Evolutionary conservation across 2,888 invertebrate species (phyloP).

Genomic region (Candidula unifasciata): DNA sequence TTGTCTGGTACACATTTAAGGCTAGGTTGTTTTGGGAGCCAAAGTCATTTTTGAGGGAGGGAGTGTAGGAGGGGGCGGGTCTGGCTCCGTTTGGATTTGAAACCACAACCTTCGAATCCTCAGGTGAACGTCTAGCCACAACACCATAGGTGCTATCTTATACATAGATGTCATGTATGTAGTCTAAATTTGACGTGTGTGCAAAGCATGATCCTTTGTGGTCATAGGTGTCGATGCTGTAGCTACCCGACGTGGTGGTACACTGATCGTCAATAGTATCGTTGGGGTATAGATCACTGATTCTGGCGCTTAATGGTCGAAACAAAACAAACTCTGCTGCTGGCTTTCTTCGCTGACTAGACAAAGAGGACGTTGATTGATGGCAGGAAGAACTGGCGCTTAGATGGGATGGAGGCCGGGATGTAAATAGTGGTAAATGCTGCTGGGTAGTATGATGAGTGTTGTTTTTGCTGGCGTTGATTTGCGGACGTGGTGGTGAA

Average conservation of each 20-base stretch:
- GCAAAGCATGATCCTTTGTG: background rate
- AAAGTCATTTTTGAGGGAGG: no score
- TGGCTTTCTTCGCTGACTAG: conserved; percentile 47
- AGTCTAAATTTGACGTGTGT: conserved; percentile 12
- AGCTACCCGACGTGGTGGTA: conserved; percentile 54
- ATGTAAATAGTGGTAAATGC: conserved; percentile 24
- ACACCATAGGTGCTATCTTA: no score
- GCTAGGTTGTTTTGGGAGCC: no score
- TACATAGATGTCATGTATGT: conserved; percentile 54
- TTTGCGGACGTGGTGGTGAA: conserved; percentile 18
- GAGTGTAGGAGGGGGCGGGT: no score
- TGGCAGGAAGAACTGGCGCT: conserved; percentile 44
- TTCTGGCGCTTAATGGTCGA: conserved; percentile 49
- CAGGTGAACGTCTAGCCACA: no score
- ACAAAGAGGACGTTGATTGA: conserved; percentile 49
- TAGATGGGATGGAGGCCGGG: conserved; percentile 32
- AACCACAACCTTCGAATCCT: no score
- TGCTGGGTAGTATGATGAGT: conserved; percentile 9
- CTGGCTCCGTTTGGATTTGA: no score
- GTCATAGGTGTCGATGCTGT: conserved; percentile 52
- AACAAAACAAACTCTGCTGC: conserved; percentile 43
- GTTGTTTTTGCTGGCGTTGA: background rate
- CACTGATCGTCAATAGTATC: conserved; percentile 53
- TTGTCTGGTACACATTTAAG: no score
- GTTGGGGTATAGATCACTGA: conserved; percentile 50